phyloP scores from a whole-genome alignment of 2,113 vertebrate genomes.

The Eretmochelys imbricata region DNA sequence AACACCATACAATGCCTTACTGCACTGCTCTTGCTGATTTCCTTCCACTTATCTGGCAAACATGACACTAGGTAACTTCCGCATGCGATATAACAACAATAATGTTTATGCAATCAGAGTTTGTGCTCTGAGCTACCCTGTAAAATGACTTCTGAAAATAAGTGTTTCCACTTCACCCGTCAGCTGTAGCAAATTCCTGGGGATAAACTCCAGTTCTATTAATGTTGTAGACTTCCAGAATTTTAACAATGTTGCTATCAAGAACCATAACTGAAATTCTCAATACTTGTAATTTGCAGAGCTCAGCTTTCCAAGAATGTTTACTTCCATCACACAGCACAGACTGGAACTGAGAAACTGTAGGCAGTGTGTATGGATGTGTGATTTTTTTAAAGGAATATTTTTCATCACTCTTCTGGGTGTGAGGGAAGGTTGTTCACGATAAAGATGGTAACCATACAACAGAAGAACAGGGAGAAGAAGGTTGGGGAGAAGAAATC shows the following conservation, averaged over 20 bases:
- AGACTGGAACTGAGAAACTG: neutral
- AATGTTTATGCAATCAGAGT: neutral
- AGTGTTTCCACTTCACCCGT: neutral
- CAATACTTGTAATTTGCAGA: neutral
- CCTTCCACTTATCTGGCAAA: neutral
- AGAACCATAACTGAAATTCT: neutral
- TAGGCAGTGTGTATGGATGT: neutral
- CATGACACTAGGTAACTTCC: neutral
- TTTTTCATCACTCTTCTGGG: too few relatives aligned
- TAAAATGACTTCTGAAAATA: neutral
- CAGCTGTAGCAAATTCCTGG: neutral
- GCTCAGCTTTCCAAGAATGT: neutral
- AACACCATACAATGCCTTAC: neutral
- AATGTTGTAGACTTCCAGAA: neutral
- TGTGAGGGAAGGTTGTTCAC: neutral
- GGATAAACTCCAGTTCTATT: neutral
- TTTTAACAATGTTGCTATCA: neutral
- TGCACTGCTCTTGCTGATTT: neutral
- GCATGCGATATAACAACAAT: neutral
- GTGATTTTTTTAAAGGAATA: neutral
- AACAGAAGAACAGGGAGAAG: neutral
- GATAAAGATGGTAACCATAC: neutral
- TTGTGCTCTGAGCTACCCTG: neutral
- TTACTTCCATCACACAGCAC: neutral
- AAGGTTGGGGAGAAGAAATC: neutral